A percentile compares a stretch with the other conserved stretches of the same genome.
phyloP scores from a whole-genome alignment of 2,888 invertebrate genomes.

The Sesia bembeciformis region DNA sequence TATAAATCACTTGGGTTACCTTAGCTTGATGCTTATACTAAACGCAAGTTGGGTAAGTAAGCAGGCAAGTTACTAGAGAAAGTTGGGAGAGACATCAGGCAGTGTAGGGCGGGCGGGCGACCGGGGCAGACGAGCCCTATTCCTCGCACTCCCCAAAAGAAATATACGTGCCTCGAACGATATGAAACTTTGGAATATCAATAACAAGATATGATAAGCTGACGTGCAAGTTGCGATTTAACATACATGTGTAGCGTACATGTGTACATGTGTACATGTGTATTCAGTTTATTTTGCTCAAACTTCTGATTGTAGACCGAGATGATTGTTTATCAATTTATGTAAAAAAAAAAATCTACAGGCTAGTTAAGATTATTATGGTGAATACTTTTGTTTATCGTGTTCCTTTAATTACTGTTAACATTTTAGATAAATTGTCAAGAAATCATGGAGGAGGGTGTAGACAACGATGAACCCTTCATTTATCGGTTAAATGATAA shows the following conservation, averaged over 20 bases:
- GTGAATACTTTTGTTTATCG: not conserved
- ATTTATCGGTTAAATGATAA: constrained; percentile 84
- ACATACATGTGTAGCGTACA: not conserved
- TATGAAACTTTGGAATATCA: not conserved
- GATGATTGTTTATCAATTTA: not conserved
- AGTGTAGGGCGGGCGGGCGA: constrained; percentile 56
- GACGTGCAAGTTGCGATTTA: no score
- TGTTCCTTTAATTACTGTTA: not conserved
- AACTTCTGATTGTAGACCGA: not conserved
- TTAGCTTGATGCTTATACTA: constrained; percentile 26
- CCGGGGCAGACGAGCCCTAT: constrained; percentile 21
- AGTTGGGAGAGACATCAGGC: constrained; percentile 13
- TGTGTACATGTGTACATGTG: not conserved
- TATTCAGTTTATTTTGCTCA: not conserved
- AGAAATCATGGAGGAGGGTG: constrained; percentile 46
- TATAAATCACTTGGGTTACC: constrained; percentile 54
- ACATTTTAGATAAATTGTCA: not conserved
- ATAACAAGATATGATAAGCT: no score
- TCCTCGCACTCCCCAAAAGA: not conserved
- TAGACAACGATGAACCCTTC: constrained; percentile 79
- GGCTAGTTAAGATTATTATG: not conserved
- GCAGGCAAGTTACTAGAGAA: constrained; percentile 7
- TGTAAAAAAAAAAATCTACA: not conserved
- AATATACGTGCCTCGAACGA: not conserved
- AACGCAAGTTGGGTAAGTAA: no score